Base-by-base conservation (phyloP, 2,888 invertebrate species). In the Ferrisia virgata region DNA sequence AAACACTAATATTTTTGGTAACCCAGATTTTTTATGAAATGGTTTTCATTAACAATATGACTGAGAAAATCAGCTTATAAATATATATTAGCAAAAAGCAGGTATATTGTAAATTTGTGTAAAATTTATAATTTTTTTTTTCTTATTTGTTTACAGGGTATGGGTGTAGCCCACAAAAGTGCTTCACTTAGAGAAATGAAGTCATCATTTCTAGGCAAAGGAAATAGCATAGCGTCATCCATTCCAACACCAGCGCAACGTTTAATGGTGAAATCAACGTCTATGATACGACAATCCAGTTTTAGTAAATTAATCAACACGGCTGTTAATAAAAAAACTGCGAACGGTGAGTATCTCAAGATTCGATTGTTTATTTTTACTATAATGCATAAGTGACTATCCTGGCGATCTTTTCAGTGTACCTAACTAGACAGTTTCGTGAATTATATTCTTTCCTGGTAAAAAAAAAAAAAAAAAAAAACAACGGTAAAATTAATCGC, bases 111-210 rank as follows among this genome's bases (percentile, higher is more conserved):
- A 8, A 36, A n/a, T n/a, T n/a, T n/a, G 36, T 8, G 36, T 36
- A 4, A 36, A 36, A 36, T 36, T 36, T 36, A 11, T 47, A 18
- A 47, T 99, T 99, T 99, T 99, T 99, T 2, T 1, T 43, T 82
- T 39, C 43, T 15, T 72, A n/a, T n/a, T n/a, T n/a, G n/a, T 72
- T 39, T 72, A 22, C 40, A 79, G 40, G 84, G 84, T 31, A 84
- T 84, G 84, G 84, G 84, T 79, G 53, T 79, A 9, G 58, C 78
- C 40, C 79, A 40, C 58, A 33, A 58, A 79, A 79, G 53, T 25
- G 36, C 79, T 36, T 36, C 22, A 78, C 47, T 64, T 39, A 22
- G 18, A 69, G 84, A 84, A 53, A 84, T 84, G 79, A 84, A 79
- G 79, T 58, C 64, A 69, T 39, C 84, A 4, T 78, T 53, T 53